Conservation (phyloP, 2,797 vertebrate genomes). For the Sphenopsis melanotis region DNA sequence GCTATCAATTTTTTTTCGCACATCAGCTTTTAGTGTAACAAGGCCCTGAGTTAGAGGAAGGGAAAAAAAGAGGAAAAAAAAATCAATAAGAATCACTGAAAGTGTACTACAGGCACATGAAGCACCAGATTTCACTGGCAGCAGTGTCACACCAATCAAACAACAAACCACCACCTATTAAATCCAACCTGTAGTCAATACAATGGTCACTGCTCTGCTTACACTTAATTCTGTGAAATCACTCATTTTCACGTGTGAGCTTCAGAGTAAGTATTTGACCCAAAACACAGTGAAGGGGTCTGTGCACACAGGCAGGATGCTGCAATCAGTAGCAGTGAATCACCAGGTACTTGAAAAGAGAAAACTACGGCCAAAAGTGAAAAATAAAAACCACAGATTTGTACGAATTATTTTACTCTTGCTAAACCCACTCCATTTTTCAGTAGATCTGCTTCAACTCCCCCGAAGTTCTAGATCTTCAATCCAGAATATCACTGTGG, state of each 20-base stretch:
- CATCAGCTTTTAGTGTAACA: not conserved
- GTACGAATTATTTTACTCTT: not conserved
- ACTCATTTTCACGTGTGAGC: not conserved
- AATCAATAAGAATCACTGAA: not conserved
- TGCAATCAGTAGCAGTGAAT: not conserved
- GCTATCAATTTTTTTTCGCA: not conserved
- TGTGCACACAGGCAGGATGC: not conserved
- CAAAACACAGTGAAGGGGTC: not conserved
- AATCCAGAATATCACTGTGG: not conserved
- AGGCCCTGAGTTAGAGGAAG: not conserved
- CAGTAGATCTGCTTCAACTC: not conserved
- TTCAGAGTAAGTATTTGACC: not conserved
- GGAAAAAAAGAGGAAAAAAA: rapidly evolving
- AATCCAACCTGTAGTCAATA: not conserved
- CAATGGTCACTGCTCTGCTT: not conserved
- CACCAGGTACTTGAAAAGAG: not conserved
- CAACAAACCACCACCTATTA: not conserved
- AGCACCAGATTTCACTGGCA: not conserved
- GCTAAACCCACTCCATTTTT: not conserved
- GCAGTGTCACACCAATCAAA: not conserved
- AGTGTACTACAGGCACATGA: not conserved
- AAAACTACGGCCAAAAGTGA: not conserved
- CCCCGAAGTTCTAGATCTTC: not conserved
- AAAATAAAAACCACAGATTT: not conserved
- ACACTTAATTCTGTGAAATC: not conserved